Base-by-base conservation (phyloP, 2,113 vertebrate genomes). In the Geococcyx californianus region DNA sequence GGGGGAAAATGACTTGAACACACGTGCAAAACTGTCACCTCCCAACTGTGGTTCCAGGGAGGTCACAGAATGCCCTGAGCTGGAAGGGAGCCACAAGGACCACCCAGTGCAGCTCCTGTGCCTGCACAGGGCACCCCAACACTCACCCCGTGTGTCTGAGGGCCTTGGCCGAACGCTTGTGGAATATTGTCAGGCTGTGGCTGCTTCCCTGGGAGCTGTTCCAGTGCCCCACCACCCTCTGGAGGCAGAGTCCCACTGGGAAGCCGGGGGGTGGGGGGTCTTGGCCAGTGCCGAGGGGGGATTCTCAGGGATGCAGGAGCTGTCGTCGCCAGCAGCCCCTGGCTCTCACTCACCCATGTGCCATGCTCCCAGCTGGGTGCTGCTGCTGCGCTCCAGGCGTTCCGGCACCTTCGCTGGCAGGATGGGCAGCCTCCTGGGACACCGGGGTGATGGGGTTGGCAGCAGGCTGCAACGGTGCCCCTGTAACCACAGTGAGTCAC, bases 291-390 rank as follows among this genome's bases (percentile, higher is more conserved):
- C 75, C 54, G 54, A 0, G 1, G 2, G 16, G 60, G 44, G 77
- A 51, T 26, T 81, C 45, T 36, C 11, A 15, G 31, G 60, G 20
- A 25, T 3, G 16, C 51, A 23, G 63, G 51, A n/a, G 51, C 33
- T 23, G 4, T 25, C 0, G 1, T 6, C 3, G 29, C 62, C 2
- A 0, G 18, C 2, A 2, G 47, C 25, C 11, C 36, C 40, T 67
- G 1, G 0, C 9, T 34, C 36, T 44, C 58, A 21, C 96, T 95
- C 87, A 96, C 96, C 89, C 29, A 0, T 17, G 55, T 13, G 63
- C 73, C 0, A 1, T 0, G 0, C 13, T 92, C 49, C 83, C 17
- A 0, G 33, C n/a, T 0, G 2, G 51, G 12, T 38, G 28, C 3
- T 5, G 78, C 52, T 70, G 66, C 79, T 51, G 94, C 0, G 0